phyloP scores from a whole-genome alignment of 2,797 vertebrate genomes.

The Apogon talboti region DNA sequence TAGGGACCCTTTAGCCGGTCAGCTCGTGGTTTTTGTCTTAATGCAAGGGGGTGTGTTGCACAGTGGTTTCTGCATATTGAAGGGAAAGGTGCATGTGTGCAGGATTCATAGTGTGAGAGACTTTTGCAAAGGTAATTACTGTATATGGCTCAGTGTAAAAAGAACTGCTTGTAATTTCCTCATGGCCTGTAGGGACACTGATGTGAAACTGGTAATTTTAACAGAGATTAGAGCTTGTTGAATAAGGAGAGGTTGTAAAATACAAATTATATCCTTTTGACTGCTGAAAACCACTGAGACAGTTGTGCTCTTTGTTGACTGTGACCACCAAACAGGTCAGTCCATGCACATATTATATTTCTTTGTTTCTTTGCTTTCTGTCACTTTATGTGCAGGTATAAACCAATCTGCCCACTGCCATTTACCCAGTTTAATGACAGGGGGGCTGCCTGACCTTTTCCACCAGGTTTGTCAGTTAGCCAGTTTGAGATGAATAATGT shows the following conservation, averaged over 20 bases:
- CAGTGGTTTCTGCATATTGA: constrained; percentile 40
- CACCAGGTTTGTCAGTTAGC: neutral
- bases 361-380: neutral
- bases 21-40: constrained; percentile 29
- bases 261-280: constrained; percentile 51
- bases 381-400: neutral
- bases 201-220: constrained; percentile 58
- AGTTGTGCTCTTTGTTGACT: constrained; percentile 18
- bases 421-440: constrained; percentile 19
- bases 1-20: constrained; percentile 4
- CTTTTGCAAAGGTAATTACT: constrained; percentile 61
- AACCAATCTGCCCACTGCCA: constrained; percentile 5
- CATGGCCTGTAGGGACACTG: constrained; percentile 55
- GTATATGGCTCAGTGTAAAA: constrained; percentile 52
- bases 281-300: constrained; percentile 12
- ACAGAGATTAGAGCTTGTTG: constrained; percentile 53
- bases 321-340: constrained; percentile 1
- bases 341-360: neutral
- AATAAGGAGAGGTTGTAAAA: constrained; percentile 53
- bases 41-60: constrained; percentile 56
- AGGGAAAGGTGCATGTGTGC: constrained; percentile 35
- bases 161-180: constrained; percentile 57
- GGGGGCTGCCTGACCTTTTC: constrained; percentile 4
- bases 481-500: constrained; percentile 17
- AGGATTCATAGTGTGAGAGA: constrained; percentile 30